Percentiles rank a stretch among this genome's conserved stretches.
Evolutionary conservation across 2,888 invertebrate genomes (phyloP).

Genomic region (Dendrolimus houi): DNA sequence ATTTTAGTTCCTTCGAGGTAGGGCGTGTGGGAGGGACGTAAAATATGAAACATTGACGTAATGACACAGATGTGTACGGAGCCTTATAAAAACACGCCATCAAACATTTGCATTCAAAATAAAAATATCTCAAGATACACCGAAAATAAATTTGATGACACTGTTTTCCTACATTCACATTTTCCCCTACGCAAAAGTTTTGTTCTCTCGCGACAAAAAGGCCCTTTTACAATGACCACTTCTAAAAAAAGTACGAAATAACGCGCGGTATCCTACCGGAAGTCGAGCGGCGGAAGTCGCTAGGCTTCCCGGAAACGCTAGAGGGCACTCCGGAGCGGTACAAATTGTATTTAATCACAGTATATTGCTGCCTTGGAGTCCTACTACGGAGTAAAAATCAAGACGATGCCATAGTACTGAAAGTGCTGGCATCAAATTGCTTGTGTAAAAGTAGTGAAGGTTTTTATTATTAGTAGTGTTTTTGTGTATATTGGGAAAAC

Average conservation of each 20-base stretch:
- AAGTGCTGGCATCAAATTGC: constrained; percentile 23
- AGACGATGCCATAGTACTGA: not conserved
- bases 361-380: constrained; percentile 33
- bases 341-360: constrained; percentile 67
- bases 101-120: no score
- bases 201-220: constrained; percentile 42
- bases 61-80: no score
- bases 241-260: constrained; percentile 56
- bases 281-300: constrained; percentile 61
- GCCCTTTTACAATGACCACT: constrained; percentile 45
- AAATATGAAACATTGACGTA: no score
- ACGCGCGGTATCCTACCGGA: constrained; percentile 62
- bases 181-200: constrained; percentile 28
- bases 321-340: constrained; percentile 54
- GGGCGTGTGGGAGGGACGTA: no score
- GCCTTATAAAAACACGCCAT: no score
- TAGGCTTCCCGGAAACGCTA: constrained; percentile 67
- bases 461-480: no score
- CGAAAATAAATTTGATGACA: constrained; percentile 1
- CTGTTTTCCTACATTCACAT: constrained; percentile 28
- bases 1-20: no score
- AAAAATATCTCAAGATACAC: no score
- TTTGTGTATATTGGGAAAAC: no score
- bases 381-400: no score
- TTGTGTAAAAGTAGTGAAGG: not conserved